phyloP scores from a whole-genome alignment of 2,113 vertebrate species.

The Peromyscus leucopus region DNA sequence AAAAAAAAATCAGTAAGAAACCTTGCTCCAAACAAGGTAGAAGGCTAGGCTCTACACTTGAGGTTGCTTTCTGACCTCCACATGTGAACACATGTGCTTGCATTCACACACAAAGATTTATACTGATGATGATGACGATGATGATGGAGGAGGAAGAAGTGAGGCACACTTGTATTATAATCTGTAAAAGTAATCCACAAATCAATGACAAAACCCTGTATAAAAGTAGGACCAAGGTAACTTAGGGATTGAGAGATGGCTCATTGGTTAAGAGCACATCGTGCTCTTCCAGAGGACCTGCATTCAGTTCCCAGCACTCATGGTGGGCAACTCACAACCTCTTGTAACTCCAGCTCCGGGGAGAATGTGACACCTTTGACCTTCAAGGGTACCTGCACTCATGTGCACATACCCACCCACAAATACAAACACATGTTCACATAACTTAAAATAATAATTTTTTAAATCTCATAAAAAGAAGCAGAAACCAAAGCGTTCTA shows the following conservation, averaged over 20 bases:
- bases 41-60: neutral
- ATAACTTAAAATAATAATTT: neutral
- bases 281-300: neutral
- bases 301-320: neutral
- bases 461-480: neutral
- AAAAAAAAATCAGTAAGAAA: neutral
- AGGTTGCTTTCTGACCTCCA: neutral
- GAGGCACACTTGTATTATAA: neutral
- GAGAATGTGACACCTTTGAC: neutral
- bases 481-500: conserved; percentile 19
- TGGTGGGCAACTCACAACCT: neutral
- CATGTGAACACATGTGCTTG: neutral
- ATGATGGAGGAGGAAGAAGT: neutral
- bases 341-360: neutral
- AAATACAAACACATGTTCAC: neutral
- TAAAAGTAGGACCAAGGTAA: conserved; percentile 42
- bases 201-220: neutral
- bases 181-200: neutral
- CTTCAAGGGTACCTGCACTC: neutral
- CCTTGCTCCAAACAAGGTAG: neutral
- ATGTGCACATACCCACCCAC: neutral
- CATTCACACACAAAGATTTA: neutral
- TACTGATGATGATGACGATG: too few species aligned
- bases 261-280: neutral
- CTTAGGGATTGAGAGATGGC: neutral